Base-by-base conservation (phyloP, 1,140 invertebrate genomes). In the Tetragonula clypearis region DNA sequence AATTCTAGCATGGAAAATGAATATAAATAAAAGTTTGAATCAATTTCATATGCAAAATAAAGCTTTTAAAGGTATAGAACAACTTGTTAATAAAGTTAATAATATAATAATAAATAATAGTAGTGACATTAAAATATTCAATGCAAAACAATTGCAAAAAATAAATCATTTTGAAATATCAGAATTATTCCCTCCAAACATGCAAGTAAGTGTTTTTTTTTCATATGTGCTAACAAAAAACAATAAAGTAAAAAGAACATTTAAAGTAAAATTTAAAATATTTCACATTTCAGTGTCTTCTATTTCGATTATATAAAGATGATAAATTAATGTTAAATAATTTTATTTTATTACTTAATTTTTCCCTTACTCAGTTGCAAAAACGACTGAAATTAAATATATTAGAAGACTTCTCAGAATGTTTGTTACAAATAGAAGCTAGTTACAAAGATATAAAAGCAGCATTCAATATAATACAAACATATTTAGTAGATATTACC, bases 1-100 rank as follows among this genome's bases (percentile, higher is more conserved):
- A 78, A 76, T 92, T 93, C 85, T 60, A 93, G 93, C 92, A 79
- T 94, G 93, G 93, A 86, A 82, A 69, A 60, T 60, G 0, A 90
- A 82, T 83, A 71, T 92, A 73, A 62, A 73, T 6, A 56, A 90
- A 17, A 78, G 35, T 49, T 26, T 91, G n/a, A 73, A 76, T 21
- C 82, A 86, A 21, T 49, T 92, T 72, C 76, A 86, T 82, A 80
- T 78, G 26, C 78, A 89, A 72, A 72, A 85, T 66, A 0, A 15
- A 56, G 41, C 72, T 26, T 85, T 94, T 19, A 84, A 86, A 79
- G 49, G 88, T n/a, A 55, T 90, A 21, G 82, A 89, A 68, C 75
- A 84, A 35, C 19, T 87, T 3, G 87, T 87, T 56, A 76, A 84
- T 21, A 87, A 84, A 49, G 68, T 91, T 23, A 86, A 60, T 60